These are phyloP conservation scores for Aradophagus sp. DNA, from an alignment of 1,140 invertebrate genomes.

Conservation along the genomic window DNA sequence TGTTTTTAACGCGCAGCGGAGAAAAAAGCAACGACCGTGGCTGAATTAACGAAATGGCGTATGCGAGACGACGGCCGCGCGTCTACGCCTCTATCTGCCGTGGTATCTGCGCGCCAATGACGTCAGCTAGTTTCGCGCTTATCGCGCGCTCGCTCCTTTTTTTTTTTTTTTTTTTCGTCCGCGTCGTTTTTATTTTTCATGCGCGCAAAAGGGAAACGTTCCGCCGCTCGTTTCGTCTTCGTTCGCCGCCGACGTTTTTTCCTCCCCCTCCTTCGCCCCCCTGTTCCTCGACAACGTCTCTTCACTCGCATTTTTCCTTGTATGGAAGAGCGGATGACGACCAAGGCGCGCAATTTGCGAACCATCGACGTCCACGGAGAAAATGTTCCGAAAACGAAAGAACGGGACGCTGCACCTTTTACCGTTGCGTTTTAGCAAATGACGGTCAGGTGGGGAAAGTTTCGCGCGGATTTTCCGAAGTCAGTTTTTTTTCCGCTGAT, in stretches of 20 bases:
- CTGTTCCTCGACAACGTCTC: no score
- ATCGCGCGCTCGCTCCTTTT: constrained; percentile 8
- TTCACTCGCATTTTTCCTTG: constrained; percentile 44
- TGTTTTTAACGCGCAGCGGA: no score
- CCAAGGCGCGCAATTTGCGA: constrained; percentile 21
- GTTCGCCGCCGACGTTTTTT: constrained; percentile 5
- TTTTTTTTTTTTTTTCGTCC: constrained; percentile 37
- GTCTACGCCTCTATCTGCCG: constrained; percentile 17
- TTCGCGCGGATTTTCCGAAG: no score
- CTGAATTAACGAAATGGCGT: constrained; percentile 25
- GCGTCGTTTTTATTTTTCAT: constrained; percentile 40
- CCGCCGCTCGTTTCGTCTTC: constrained; percentile 25
- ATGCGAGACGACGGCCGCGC: constrained; percentile 17
- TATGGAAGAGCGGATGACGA: constrained; percentile 36
- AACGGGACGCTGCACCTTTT: no score
- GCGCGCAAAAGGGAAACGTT: constrained; percentile 43
- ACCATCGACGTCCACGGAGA: no score
- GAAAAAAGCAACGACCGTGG: constrained; percentile 15
- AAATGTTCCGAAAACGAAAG: no score
- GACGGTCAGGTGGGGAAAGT: no score
- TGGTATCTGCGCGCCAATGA: constrained; percentile 35
- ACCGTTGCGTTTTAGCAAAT: no score
- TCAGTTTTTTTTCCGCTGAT: no score
- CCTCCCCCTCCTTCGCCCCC: constrained; percentile 2
- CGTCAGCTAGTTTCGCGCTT: constrained; percentile 36